Conservation (phyloP, 2,113 vertebrate genomes). For the Brachyhypopomus gauderio region DNA sequence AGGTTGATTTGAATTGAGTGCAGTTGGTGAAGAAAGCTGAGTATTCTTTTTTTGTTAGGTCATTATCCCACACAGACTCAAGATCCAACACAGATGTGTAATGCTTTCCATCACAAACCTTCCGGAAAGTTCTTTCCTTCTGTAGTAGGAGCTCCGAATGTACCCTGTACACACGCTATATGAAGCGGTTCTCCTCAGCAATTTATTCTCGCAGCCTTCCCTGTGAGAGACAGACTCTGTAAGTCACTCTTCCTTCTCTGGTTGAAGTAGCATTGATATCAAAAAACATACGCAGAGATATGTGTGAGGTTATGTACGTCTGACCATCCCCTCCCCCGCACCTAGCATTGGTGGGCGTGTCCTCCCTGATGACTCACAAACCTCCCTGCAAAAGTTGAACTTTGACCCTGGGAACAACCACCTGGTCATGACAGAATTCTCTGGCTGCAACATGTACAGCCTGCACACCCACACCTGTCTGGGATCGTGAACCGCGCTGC, state of each 20-base stretch:
- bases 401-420: constrained; percentile 54
- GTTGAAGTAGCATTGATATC: constrained; percentile 22
- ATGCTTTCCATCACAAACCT: too few relatives aligned
- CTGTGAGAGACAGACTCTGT: constrained; percentile 19
- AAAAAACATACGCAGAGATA: constrained; percentile 24
- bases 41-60: too few relatives aligned
- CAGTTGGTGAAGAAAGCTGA: too few relatives aligned
- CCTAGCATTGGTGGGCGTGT: constrained; percentile 48
- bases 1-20: too few relatives aligned
- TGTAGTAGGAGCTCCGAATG: too few relatives aligned
- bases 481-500: constrained; percentile 1
- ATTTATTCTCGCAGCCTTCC: background rate
- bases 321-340: constrained; percentile 53
- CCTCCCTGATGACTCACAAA: constrained; percentile 70
- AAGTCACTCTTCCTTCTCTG: background rate
- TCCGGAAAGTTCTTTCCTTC: background rate
- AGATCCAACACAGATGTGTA: too few relatives aligned
- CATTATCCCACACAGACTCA: too few relatives aligned
- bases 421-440: background rate
- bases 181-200: background rate
- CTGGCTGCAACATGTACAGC: background rate
- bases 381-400: constrained; percentile 65
- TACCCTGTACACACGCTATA: background rate
- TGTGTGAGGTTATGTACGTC: constrained; percentile 46
- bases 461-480: background rate